Conservation (phyloP, 2,113 vertebrate species). For the Dasyurus viverrinus region DNA sequence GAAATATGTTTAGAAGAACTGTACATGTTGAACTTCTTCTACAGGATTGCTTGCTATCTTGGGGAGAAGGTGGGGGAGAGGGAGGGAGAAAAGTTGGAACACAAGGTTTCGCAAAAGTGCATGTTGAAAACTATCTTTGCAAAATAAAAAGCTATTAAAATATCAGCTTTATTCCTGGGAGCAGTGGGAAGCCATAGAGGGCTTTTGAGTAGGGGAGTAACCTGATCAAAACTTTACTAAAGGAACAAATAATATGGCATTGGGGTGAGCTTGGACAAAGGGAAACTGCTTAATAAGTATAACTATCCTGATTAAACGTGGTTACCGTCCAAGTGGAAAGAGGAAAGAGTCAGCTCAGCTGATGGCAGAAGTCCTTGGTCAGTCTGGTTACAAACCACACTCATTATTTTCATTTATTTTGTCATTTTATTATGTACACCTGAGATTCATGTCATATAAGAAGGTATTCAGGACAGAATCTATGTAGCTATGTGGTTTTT, state of each 20-base stretch:
- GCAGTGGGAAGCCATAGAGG: not conserved
- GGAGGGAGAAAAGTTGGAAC: no score
- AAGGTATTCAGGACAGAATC: not conserved
- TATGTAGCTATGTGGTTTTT: not conserved
- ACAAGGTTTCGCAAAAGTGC: no score
- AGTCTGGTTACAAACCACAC: conserved; percentile 12
- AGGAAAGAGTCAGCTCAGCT: not conserved
- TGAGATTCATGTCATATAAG: not conserved
- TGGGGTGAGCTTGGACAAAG: not conserved
- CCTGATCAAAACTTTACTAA: conserved; percentile 11
- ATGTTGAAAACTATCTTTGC: no score
- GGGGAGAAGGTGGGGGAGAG: no score
- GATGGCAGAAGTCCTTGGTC: conserved; percentile 29
- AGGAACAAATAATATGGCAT: not conserved
- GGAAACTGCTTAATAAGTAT: not conserved
- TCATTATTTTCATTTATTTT: conserved; percentile 25
- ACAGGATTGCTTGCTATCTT: no score
- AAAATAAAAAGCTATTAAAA: no score
- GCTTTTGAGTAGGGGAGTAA: conserved; percentile 14
- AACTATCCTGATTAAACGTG: not conserved
- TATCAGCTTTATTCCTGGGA: not conserved
- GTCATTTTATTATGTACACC: not conserved
- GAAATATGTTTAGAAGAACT: no score
- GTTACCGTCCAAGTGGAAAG: not conserved
- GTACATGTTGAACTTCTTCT: no score